Evolutionary conservation across 1,140 invertebrate species (phyloP).

Genomic region (Drosophila asahinai): DNA sequence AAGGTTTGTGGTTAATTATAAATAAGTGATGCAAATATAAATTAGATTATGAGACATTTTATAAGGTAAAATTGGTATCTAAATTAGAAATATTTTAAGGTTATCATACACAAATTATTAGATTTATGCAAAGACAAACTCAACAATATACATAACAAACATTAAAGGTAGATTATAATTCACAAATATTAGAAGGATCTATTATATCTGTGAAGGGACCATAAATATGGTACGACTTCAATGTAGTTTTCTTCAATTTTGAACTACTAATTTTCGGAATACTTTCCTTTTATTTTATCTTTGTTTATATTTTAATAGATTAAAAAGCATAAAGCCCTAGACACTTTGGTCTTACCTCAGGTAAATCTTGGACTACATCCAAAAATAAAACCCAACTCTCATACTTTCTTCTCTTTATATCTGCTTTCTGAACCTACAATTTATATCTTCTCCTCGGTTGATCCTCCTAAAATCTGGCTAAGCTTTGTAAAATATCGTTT

Average conservation of each 20-base stretch:
- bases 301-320: neutral
- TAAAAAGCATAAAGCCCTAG: no score
- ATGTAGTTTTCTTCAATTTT: no score
- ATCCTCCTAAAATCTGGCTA: conserved; percentile 43
- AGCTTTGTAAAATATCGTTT: conserved; percentile 7
- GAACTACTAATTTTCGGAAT: neutral
- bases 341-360: no score
- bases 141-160: no score
- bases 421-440: neutral
- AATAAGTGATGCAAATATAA: neutral
- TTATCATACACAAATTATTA: no score
- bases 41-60: neutral
- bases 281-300: neutral
- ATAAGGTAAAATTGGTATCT: neutral
- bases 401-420: neutral
- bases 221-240: no score
- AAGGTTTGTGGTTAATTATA: neutral
- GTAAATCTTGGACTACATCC: no score
- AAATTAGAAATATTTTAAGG: neutral
- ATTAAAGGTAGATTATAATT: no score
- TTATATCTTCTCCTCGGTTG: neutral
- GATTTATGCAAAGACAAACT: no score
- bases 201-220: no score
- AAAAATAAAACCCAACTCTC: no score
- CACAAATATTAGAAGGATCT: no score